phyloP scores from a whole-genome alignment of 2,797 vertebrate genomes.

The Gila robusta region DNA sequence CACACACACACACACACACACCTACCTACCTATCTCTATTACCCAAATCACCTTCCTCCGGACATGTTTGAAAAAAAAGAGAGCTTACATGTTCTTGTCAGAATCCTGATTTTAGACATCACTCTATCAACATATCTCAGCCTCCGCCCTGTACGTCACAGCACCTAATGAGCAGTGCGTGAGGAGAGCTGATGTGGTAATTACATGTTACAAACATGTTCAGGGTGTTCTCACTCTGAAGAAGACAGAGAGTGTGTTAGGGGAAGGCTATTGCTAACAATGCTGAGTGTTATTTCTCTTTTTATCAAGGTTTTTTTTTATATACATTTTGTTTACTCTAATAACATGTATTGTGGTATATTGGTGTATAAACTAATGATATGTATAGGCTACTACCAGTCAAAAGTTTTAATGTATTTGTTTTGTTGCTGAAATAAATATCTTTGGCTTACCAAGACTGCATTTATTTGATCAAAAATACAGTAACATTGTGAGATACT shows the following conservation, averaged over 20 bases:
- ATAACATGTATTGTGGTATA: neutral
- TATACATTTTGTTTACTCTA: neutral
- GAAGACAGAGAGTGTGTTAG: neutral
- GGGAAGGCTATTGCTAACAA: neutral
- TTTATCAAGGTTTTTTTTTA: neutral
- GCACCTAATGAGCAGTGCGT: conserved; percentile 74
- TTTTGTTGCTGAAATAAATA: neutral
- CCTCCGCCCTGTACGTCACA: conserved; percentile 67
- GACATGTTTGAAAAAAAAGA: neutral
- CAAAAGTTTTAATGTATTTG: neutral
- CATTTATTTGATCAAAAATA: neutral
- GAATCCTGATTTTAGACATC: conserved; percentile 66
- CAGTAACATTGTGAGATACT: neutral
- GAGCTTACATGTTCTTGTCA: conserved; percentile 63
- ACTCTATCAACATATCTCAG: conserved; percentile 68
- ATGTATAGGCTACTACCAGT: neutral
- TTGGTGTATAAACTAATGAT: neutral
- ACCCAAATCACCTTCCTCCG: neutral
- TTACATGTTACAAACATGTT: conserved; percentile 78
- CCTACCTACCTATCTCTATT: too few species aligned
- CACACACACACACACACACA: too few species aligned
- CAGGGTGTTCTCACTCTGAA: conserved; percentile 74
- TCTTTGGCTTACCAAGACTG: neutral
- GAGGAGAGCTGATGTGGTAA: conserved; percentile 72
- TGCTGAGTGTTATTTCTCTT: neutral